phyloP scores from a whole-genome alignment of 2,797 vertebrate genomes.

The Xiphorhynchus erythropygius region DNA sequence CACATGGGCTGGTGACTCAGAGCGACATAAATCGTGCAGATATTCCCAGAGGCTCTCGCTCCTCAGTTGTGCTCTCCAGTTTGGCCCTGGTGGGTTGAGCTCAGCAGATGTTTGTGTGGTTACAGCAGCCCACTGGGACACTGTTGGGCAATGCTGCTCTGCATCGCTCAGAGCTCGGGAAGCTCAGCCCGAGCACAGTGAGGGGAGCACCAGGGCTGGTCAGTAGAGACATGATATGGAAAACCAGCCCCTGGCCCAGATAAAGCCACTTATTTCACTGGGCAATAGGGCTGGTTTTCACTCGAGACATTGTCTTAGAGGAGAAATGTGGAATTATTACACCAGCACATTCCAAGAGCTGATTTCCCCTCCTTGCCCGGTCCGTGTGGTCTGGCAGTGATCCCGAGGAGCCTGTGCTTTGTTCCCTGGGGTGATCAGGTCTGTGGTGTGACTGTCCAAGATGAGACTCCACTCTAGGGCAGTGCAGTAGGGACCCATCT shows the following conservation, averaged over 20 bases:
- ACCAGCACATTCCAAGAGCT: neutral
- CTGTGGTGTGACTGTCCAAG: neutral
- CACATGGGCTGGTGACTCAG: slow-evolving; percentile 51
- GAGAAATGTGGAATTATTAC: neutral
- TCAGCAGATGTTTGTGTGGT: slow-evolving; percentile 51
- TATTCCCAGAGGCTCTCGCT: slow-evolving; percentile 28
- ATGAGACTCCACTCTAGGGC: neutral
- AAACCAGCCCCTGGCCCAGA: neutral
- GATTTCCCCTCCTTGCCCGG: neutral
- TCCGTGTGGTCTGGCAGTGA: neutral
- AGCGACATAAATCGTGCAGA: neutral
- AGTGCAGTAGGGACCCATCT: neutral
- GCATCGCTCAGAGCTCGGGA: slow-evolving; percentile 6
- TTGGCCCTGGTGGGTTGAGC: slow-evolving; percentile 35
- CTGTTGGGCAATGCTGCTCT: slow-evolving; percentile 15
- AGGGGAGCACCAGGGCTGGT: neutral
- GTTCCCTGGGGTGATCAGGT: neutral
- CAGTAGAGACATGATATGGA: neutral
- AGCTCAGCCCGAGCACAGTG: neutral
- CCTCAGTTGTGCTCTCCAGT: slow-evolving; percentile 29
- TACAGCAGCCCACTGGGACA: slow-evolving; percentile 1
- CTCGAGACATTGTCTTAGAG: neutral
- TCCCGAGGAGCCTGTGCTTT: neutral
- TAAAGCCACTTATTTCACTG: neutral
- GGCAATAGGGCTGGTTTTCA: neutral